Evolutionary conservation across 2,888 invertebrate species (phyloP).

Genomic region (Theodoxus fluviatilis): DNA sequence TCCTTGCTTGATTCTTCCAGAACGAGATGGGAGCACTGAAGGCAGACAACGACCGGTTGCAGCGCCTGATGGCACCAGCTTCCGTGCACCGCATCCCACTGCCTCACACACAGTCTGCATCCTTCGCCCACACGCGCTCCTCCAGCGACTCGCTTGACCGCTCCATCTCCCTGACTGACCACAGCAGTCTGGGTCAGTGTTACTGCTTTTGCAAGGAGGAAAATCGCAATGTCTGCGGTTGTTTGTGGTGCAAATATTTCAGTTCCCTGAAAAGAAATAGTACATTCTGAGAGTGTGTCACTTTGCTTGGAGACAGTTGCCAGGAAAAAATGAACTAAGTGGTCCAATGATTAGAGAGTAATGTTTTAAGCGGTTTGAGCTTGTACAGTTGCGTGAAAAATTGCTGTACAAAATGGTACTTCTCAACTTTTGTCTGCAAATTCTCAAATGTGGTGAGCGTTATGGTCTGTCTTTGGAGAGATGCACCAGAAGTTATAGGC

Average conservation of each 20-base stretch:
- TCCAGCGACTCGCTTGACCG: slow-evolving; percentile 56
- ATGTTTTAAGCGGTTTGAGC: background rate
- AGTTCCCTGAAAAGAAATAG: no score
- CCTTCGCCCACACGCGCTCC: slow-evolving; percentile 45
- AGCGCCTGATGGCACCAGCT: slow-evolving; percentile 75
- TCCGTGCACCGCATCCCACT: slow-evolving; percentile 38
- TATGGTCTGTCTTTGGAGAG: no score
- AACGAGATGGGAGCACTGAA: slow-evolving; percentile 95
- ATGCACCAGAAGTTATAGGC: background rate
- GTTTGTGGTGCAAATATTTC: no score
- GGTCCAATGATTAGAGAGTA: background rate
- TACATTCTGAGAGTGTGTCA: no score
- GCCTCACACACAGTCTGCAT: slow-evolving; percentile 49
- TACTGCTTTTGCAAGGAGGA: background rate
- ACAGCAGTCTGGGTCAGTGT: slow-evolving; percentile 54
- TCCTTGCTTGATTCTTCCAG: slow-evolving; percentile 71
- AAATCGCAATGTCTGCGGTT: no score
- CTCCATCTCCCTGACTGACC: slow-evolving; percentile 55
- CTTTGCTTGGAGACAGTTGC: no score
- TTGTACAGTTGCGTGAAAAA: no score
- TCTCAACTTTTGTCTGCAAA: no score
- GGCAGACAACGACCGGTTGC: slow-evolving; percentile 93
- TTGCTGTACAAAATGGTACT: no score
- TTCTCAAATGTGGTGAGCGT: no score
- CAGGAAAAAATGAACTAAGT: no score